Conservation (phyloP, 1,140 invertebrate species). For the Hyphantria cunea region DNA sequence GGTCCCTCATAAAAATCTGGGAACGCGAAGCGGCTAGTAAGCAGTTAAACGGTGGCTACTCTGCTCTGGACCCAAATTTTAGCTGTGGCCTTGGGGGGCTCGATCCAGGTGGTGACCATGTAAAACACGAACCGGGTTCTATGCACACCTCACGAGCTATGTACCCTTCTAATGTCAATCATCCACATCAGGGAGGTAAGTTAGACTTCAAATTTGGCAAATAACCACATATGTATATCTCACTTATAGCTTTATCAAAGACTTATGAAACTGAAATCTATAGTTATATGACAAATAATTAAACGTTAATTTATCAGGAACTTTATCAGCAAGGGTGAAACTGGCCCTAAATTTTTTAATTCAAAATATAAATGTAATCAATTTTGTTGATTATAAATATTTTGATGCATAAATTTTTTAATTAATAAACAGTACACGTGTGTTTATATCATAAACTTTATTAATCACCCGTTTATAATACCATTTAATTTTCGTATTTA, state of each 20-base stretch:
- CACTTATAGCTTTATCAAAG: too few species aligned
- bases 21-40: constrained; percentile 76
- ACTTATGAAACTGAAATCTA: too few species aligned
- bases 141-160: constrained; percentile 54
- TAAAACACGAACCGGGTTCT: constrained; percentile 60
- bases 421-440: not conserved
- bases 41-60: constrained; percentile 78
- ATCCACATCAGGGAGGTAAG: constrained; percentile 70
- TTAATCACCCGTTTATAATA: not conserved
- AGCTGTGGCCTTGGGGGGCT: constrained; percentile 75
- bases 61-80: constrained; percentile 76
- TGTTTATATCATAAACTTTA: too few species aligned
- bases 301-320: too few species aligned
- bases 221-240: too few species aligned
- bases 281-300: too few species aligned
- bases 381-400: too few species aligned
- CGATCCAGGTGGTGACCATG: constrained; percentile 71
- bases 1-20: constrained; percentile 86
- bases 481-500: not conserved
- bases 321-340: too few species aligned
- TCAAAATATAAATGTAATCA: too few species aligned
- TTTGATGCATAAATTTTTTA: too few species aligned
- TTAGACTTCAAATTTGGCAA: too few species aligned
- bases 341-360: too few species aligned
- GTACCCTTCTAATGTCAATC: constrained; percentile 60